Conservation (phyloP, 2,797 vertebrate genomes). For the Pangasius krempfi region DNA sequence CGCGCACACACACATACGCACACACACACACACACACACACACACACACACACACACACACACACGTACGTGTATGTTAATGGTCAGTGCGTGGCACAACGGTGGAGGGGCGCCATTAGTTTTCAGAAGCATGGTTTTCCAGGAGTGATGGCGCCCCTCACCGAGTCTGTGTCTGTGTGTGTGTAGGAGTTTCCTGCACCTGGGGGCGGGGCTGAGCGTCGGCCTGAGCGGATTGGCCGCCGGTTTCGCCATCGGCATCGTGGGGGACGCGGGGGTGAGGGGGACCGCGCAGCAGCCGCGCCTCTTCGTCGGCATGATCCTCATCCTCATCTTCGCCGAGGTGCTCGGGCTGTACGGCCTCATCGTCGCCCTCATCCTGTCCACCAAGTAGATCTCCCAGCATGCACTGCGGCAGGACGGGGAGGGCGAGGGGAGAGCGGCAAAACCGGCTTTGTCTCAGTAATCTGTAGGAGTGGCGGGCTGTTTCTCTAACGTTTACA, state of each 20-base stretch:
- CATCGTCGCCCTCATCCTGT: conserved; percentile 97
- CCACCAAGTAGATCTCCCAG: conserved; percentile 85
- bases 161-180: neutral
- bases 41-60: neutral
- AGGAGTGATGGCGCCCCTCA: neutral
- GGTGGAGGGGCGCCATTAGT: neutral
- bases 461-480: neutral
- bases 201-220: conserved; percentile 95
- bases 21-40: neutral
- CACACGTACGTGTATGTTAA: neutral
- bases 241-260: conserved; percentile 97
- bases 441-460: too few species aligned
- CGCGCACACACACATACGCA: too few species aligned
- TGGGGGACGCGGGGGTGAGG: conserved; percentile 94
- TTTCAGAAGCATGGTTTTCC: neutral
- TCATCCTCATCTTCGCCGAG: conserved; percentile 98
- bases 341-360: conserved; percentile 98
- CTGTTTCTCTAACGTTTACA: conserved; percentile 1
- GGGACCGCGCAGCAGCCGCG: conserved; percentile 97
- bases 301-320: conserved; percentile 99
- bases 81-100: neutral
- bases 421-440: neutral
- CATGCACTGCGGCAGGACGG: neutral
- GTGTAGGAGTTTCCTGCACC: conserved; percentile 93
- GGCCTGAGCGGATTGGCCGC: conserved; percentile 97